Evolutionary conservation across 2,888 invertebrate genomes (phyloP).

Genomic region (Spilarctia lutea): DNA sequence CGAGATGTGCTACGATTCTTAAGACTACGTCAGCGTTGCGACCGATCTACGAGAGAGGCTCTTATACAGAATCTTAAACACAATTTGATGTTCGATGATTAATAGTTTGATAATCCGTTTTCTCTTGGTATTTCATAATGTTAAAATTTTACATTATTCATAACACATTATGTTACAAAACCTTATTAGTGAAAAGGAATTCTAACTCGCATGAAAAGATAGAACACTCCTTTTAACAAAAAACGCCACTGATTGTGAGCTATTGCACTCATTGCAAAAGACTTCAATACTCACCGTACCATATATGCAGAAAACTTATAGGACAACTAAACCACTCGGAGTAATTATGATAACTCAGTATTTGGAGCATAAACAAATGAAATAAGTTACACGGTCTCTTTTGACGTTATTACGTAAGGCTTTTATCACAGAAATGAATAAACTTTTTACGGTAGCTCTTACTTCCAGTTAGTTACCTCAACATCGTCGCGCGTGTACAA

Average conservation of each 20-base stretch:
- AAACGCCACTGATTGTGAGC: background rate
- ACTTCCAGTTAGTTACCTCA: slow-evolving; percentile 21
- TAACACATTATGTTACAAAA: too few species aligned
- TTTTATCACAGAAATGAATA: slow-evolving; percentile 38
- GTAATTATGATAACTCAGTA: background rate
- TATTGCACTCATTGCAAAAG: background rate
- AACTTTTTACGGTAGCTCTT: slow-evolving; percentile 39
- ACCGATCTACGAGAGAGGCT: slow-evolving; percentile 27
- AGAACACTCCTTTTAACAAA: background rate
- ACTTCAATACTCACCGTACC: background rate
- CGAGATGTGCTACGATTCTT: slow-evolving; percentile 33
- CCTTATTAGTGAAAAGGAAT: background rate
- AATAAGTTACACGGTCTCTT: background rate
- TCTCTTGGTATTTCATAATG: background rate
- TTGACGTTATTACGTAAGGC: slow-evolving; percentile 15
- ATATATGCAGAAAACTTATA: background rate
- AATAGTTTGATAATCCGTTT: background rate
- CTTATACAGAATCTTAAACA: slow-evolving; percentile 9
- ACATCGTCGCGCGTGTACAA: slow-evolving; percentile 26
- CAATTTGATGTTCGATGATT: background rate
- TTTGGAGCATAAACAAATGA: background rate
- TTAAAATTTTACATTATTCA: background rate
- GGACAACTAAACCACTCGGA: background rate
- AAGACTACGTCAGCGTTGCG: slow-evolving; percentile 33
- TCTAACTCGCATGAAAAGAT: background rate